Evolutionary conservation across 2,113 vertebrate species (phyloP).

Genomic region (Atrichornis clamosus): DNA sequence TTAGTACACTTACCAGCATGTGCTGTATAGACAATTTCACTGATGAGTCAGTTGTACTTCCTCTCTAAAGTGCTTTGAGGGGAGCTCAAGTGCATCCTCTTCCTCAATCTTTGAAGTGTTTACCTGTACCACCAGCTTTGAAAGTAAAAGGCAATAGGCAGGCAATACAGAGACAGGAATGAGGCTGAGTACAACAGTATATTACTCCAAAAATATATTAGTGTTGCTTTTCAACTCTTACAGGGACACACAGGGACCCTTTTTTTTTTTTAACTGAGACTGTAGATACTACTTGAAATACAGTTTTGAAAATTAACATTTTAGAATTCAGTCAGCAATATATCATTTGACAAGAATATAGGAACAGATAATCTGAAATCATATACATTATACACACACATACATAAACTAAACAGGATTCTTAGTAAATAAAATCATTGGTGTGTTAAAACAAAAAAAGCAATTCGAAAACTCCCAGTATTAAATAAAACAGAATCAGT

Average conservation of each 20-base stretch:
- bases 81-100: slow-evolving; percentile 59
- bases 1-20: slow-evolving; percentile 56
- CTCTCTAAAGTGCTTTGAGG: slow-evolving; percentile 61
- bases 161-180: slow-evolving; percentile 49
- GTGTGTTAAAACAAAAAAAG: background rate
- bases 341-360: background rate
- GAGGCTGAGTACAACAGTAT: background rate
- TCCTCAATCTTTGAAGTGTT: slow-evolving; percentile 63
- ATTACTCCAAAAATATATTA: background rate
- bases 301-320: background rate
- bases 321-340: background rate
- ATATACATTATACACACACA: background rate
- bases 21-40: slow-evolving; percentile 55
- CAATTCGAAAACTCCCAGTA: background rate
- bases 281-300: background rate
- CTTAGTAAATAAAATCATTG: background rate
- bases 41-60: slow-evolving; percentile 57
- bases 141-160: slow-evolving; percentile 65
- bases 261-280: background rate
- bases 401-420: background rate
- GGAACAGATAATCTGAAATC: background rate
- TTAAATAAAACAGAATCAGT: background rate
- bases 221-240: background rate
- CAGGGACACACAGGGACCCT: background rate
- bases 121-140: slow-evolving; percentile 55